These are phyloP conservation scores for Macaria notata DNA, from an alignment of 2,888 invertebrate genomes.

Conservation along the genomic window DNA sequence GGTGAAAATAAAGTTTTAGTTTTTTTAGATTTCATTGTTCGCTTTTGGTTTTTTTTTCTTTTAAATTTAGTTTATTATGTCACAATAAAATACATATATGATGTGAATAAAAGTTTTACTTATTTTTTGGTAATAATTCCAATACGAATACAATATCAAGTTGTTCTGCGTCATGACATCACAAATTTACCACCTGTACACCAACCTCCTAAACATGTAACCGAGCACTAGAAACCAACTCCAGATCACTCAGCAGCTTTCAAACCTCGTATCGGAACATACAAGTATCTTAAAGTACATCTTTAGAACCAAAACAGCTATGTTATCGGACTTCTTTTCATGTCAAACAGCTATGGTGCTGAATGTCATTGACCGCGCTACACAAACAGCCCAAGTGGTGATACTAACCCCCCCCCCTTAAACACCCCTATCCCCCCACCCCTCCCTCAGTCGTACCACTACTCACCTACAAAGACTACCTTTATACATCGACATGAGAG, in stretches of 20 bases:
- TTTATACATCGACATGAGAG: conserved; percentile 1
- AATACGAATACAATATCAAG: too few species aligned
- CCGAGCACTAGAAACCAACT: background rate
- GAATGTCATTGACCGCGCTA: conserved; percentile 67
- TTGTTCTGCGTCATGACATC: too few species aligned
- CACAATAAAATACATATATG: too few species aligned
- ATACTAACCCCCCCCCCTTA: conserved; percentile 27
- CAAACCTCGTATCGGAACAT: conserved; percentile 32
- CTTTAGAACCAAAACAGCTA: conserved; percentile 34
- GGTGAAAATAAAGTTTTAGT: too few species aligned
- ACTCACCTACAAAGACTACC: conserved; percentile 33
- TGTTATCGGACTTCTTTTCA: conserved; percentile 60
- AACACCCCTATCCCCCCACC: conserved; percentile 17
- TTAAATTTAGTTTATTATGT: too few species aligned
- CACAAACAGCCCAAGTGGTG: conserved; percentile 48
- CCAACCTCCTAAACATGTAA: too few species aligned
- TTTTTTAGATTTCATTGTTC: too few species aligned
- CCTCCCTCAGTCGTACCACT: conserved; percentile 19
- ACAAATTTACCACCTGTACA: too few species aligned
- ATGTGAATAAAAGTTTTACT: too few species aligned
- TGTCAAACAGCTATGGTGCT: conserved; percentile 64
- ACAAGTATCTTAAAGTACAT: conserved; percentile 40
- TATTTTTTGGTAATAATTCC: too few species aligned
- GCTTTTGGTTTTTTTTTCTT: too few species aligned
- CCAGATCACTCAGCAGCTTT: conserved; percentile 8